Evolutionary conservation across 2,888 invertebrate genomes (phyloP).

Genomic region (Charanyca ferruginea): DNA sequence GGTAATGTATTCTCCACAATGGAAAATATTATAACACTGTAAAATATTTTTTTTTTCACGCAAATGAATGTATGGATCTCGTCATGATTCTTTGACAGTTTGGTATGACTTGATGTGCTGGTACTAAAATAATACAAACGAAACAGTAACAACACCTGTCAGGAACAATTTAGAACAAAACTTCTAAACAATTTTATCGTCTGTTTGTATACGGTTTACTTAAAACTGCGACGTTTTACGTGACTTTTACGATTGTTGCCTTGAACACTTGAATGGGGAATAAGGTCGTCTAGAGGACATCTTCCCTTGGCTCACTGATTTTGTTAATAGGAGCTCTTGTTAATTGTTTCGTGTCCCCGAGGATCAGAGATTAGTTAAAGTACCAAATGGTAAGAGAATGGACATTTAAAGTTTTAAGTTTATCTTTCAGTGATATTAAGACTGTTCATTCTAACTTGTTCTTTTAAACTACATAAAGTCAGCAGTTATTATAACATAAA

Average conservation of each 20-base stretch:
- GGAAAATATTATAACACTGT: too few species aligned
- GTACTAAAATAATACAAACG: background rate
- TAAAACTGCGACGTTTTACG: conserved; percentile 31
- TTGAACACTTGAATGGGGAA: conserved; percentile 26
- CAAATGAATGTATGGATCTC: too few species aligned
- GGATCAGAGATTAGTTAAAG: conserved; percentile 9
- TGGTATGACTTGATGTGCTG: too few species aligned
- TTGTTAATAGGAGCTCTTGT: conserved; percentile 22
- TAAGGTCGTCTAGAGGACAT: conserved; percentile 26
- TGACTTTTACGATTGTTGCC: conserved; percentile 29
- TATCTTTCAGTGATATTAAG: background rate
- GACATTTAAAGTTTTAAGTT: background rate
- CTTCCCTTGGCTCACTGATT: conserved; percentile 27
- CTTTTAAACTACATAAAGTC: too few species aligned
- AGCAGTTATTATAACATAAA: too few species aligned
- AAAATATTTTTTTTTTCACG: too few species aligned
- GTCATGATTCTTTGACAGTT: too few species aligned
- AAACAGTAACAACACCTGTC: background rate
- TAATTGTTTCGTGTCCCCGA: conserved; percentile 20
- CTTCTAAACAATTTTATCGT: conserved; percentile 4
- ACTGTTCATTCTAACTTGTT: background rate
- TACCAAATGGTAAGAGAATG: background rate
- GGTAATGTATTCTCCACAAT: too few species aligned
- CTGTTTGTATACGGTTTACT: conserved; percentile 22
- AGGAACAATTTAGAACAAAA: conserved; percentile 27